phyloP scores from a whole-genome alignment of 1,140 invertebrate genomes.

The Aphaenogaster ashmeadi region DNA sequence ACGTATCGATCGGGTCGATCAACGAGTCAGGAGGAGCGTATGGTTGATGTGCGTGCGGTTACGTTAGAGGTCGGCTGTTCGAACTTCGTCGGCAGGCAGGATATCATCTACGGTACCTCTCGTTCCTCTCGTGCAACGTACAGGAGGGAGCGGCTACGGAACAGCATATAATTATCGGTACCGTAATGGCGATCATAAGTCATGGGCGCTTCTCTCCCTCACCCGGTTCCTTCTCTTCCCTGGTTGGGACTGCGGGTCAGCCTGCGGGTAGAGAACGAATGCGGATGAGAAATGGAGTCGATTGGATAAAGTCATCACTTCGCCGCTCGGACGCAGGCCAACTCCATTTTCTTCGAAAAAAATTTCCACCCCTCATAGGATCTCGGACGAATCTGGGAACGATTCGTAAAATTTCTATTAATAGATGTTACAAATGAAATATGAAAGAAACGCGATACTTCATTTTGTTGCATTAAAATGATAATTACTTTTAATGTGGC shows the following conservation, averaged over 20 bases:
- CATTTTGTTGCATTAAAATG: background rate
- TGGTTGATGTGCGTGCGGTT: slow-evolving; percentile 76
- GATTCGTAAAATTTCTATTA: slow-evolving; percentile 38
- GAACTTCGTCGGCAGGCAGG: slow-evolving; percentile 80
- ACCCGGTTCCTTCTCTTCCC: slow-evolving; percentile 76
- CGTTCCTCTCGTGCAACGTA: slow-evolving; percentile 73
- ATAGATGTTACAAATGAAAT: slow-evolving; percentile 26
- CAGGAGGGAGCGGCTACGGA: slow-evolving; percentile 83
- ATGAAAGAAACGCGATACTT: slow-evolving; percentile 2
- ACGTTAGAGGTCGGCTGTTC: slow-evolving; percentile 56
- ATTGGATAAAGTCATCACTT: slow-evolving; percentile 87
- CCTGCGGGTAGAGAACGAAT: slow-evolving; percentile 83
- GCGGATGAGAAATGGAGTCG: slow-evolving; percentile 85
- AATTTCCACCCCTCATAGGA: slow-evolving; percentile 16
- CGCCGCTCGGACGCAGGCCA: slow-evolving; percentile 43
- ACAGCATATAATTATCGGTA: slow-evolving; percentile 87
- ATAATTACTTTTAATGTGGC: background rate
- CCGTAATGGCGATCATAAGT: slow-evolving; percentile 86
- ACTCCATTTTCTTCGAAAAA: slow-evolving; percentile 74
- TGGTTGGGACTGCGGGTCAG: slow-evolving; percentile 77
- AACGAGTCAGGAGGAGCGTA: slow-evolving; percentile 77
- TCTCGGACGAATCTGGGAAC: slow-evolving; percentile 45
- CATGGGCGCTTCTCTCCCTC: slow-evolving; percentile 87
- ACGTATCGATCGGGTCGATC: slow-evolving; percentile 81
- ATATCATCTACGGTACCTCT: slow-evolving; percentile 82